Percentiles rank a stretch among this genome's conserved stretches.
phyloP scores from a whole-genome alignment of 2,113 vertebrate species.

The Microcebus ravelobensis region DNA sequence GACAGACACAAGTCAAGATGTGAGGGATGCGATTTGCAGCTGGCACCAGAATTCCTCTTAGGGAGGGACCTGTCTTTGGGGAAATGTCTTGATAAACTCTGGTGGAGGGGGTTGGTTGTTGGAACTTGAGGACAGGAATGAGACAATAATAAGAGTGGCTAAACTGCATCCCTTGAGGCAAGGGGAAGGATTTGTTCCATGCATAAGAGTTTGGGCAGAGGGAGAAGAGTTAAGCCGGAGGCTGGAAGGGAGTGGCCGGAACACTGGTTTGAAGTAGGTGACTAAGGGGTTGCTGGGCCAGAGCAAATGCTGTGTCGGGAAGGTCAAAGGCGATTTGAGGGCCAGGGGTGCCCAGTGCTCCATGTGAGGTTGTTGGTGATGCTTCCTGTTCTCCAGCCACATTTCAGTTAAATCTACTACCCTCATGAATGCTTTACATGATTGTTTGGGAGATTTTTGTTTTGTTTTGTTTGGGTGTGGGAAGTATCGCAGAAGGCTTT shows the following conservation, averaged over 20 bases:
- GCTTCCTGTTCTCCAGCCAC: background rate
- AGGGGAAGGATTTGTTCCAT: background rate
- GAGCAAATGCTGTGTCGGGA: background rate
- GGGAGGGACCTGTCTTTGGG: background rate
- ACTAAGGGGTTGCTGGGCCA: background rate
- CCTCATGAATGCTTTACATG: background rate
- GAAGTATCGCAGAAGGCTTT: background rate
- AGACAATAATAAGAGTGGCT: background rate
- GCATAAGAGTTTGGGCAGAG: background rate
- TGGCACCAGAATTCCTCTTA: background rate
- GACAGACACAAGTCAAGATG: background rate
- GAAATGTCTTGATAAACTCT: background rate
- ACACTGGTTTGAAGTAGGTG: background rate
- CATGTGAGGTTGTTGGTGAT: background rate
- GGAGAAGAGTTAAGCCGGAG: background rate
- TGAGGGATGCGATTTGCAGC: background rate
- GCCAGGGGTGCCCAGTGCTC: background rate
- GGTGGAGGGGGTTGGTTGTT: background rate
- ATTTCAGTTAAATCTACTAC: background rate
- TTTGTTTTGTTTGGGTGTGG: background rate
- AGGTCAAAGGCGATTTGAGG: background rate
- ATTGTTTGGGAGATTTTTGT: background rate
- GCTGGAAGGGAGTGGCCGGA: background rate
- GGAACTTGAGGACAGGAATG: background rate
- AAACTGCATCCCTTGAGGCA: background rate